Percentiles rank a stretch among this genome's conserved stretches.
phyloP scores from a whole-genome alignment of 2,113 vertebrate species.

The Toxostoma redivivum region DNA sequence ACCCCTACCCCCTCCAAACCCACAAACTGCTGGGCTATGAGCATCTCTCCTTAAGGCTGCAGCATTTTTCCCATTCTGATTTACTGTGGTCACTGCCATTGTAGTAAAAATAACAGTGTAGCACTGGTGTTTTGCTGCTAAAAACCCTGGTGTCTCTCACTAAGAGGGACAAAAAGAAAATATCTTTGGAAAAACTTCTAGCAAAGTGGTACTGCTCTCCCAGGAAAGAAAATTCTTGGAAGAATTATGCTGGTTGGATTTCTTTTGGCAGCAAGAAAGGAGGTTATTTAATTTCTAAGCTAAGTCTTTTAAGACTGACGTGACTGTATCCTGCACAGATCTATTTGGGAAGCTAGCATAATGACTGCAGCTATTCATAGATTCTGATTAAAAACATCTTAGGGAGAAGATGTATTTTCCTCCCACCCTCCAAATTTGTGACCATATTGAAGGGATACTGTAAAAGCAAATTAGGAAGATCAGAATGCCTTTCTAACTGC shows the following conservation, averaged over 20 bases:
- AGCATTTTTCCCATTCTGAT: not conserved
- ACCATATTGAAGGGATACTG: not conserved
- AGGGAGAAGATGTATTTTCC: not conserved
- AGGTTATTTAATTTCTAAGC: not conserved
- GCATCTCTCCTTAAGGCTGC: not conserved
- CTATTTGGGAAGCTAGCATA: not conserved
- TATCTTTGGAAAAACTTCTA: not conserved
- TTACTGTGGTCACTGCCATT: not conserved
- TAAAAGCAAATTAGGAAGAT: not conserved
- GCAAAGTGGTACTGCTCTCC: not conserved
- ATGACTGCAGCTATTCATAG: not conserved
- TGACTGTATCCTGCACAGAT: not conserved
- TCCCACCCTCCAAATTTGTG: not conserved
- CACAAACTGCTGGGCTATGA: not conserved
- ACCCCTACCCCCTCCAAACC: rapidly evolving
- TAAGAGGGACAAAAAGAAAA: not conserved
- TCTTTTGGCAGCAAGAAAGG: not conserved
- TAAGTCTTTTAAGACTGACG: not conserved
- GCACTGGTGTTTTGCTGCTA: not conserved
- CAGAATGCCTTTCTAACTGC: not conserved
- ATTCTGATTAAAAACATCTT: not conserved
- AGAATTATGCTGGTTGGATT: not conserved
- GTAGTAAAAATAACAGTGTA: not conserved
- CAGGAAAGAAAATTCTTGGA: not conserved
- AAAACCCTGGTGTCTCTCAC: not conserved